Base-by-base conservation (phyloP, 2,888 invertebrate species). In the Cryptophagus acutangulus region DNA sequence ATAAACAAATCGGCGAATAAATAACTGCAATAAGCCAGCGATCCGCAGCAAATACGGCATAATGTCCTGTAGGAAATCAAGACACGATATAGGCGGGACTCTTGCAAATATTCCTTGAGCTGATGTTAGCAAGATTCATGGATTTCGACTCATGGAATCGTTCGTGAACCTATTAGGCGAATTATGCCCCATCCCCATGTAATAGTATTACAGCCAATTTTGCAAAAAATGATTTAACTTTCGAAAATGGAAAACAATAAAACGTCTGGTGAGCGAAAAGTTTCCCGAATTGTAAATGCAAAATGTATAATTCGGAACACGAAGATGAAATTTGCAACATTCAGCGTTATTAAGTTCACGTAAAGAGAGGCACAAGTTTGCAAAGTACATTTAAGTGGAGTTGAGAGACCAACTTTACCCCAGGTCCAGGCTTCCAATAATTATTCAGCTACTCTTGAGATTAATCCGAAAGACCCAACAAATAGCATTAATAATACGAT, bases 21-120 rank as follows among this genome's bases (percentile, higher is more conserved):
- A 61, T 60, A 60, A 58, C 60, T 53, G 58, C 57, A 58, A 53
- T 57, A 59, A 58, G 51, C 51, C 50, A 41, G 43, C 45, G 49
- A 46, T 51, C 49, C 48, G 50, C 55, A 50, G 53, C 54, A 52
- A 57, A 56, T 50, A 48, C 55, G 41, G 52, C 49, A 50, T 60
- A 61, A 61, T 59, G 58, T 61, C 56, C 58, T 59, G 52, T 51
- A 51, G 58, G 54, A 58, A 61, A 57, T 58, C 56, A 56, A 46
- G 58, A 63, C 64, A 64, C 51, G 61, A 54, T 58, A 64, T 62
- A 61, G 65, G 65, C 63, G 65, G 62, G 51, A 42, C 62, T 51
- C 42, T 54, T 49, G 61, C 58, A 57, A 61, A 61, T 65, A 63
- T 62, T 65, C 62, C 60, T 58, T 58, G 57, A 31, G 57, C 57